These are phyloP conservation scores for Diglossa cyanea DNA, from an alignment of 2,797 vertebrate species.

Conservation along the genomic window DNA sequence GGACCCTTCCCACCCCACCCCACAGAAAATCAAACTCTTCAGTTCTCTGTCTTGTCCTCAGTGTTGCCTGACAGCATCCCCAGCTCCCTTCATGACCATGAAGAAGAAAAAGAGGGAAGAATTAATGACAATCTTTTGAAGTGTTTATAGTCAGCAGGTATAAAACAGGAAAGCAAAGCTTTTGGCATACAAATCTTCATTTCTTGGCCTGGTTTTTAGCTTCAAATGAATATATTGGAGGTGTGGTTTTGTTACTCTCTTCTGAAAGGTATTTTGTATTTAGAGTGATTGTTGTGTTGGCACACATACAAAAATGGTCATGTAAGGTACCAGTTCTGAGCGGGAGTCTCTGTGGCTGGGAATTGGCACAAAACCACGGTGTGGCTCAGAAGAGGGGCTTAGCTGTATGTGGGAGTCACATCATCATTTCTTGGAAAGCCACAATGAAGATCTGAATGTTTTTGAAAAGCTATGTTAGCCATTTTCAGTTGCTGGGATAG, in stretches of 20 bases:
- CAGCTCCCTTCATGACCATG: neutral
- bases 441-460: constrained; percentile 20
- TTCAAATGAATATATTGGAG: constrained; percentile 24
- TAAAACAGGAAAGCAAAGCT: constrained; percentile 49
- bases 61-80: constrained; percentile 54
- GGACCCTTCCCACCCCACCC: constrained; percentile 48
- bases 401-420: neutral
- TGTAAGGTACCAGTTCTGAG: neutral
- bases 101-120: constrained; percentile 43
- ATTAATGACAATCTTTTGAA: neutral
- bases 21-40: constrained; percentile 23
- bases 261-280: constrained; percentile 28
- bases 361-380: neutral
- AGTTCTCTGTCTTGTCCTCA: constrained; percentile 35
- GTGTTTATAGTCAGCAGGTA: neutral
- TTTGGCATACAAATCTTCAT: constrained; percentile 43
- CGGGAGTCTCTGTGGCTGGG: constrained; percentile 23
- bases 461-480: constrained; percentile 41
- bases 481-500: constrained; percentile 59
- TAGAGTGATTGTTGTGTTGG: constrained; percentile 5
- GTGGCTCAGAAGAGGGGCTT: constrained; percentile 10
- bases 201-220: constrained; percentile 26
- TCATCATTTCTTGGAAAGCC: constrained; percentile 38
- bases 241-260: constrained; percentile 8
- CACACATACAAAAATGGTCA: constrained; percentile 1